phyloP scores from a whole-genome alignment of 2,113 vertebrate species.

The Zeus faber region DNA sequence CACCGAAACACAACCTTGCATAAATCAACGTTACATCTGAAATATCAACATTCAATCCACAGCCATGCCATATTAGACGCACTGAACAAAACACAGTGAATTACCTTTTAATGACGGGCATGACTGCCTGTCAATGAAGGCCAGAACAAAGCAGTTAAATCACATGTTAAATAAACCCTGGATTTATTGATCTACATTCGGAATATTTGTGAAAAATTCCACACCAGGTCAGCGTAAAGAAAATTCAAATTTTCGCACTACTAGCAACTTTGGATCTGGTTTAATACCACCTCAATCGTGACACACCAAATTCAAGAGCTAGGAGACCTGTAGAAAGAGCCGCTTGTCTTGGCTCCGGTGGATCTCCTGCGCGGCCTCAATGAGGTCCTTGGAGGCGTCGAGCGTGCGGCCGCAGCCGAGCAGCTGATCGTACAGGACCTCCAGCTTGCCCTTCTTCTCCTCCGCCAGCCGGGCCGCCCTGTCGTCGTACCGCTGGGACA shows the following conservation, averaged over 20 bases:
- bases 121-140: slow-evolving; percentile 76
- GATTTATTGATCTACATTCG: neutral
- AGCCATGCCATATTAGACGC: slow-evolving; percentile 14
- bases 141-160: slow-evolving; percentile 23
- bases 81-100: slow-evolving; percentile 6
- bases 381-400: slow-evolving; percentile 85
- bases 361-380: slow-evolving; percentile 83
- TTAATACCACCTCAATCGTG: too few relatives aligned
- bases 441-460: slow-evolving; percentile 88
- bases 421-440: slow-evolving; percentile 86
- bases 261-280: too few relatives aligned
- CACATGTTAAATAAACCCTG: neutral
- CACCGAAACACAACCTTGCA: neutral
- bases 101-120: slow-evolving; percentile 87
- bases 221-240: too few relatives aligned
- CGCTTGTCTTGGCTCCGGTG: slow-evolving; percentile 79
- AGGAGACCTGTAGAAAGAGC: slow-evolving; percentile 88
- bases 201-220: neutral
- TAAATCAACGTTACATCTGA: neutral
- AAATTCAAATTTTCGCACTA: too few relatives aligned
- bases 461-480: slow-evolving; percentile 78
- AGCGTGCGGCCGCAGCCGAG: slow-evolving; percentile 83
- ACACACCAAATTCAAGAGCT: too few relatives aligned
- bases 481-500: slow-evolving; percentile 86
- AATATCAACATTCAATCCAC: neutral